Evolutionary conservation across 37 sponge, comb jelly and placozoan genomes (phyloP).

Genomic region (Petrosia ficiformis): DNA sequence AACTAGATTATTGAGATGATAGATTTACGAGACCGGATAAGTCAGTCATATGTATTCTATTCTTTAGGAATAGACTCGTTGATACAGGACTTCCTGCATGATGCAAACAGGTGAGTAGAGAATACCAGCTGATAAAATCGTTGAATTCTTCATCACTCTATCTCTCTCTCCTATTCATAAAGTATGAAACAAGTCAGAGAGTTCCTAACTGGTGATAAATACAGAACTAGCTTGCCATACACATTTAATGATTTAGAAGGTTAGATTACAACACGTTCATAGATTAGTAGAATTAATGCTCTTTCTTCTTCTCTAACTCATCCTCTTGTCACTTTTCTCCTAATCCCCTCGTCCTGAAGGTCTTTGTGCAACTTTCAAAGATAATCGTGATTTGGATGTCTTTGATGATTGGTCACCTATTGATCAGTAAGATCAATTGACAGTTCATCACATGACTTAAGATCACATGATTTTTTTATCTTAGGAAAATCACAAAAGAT

Average conservation of each 20-base stretch:
- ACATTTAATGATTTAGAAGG: slow-evolving; percentile 2
- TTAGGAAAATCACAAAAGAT: slow-evolving; percentile 18
- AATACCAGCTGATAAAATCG: too few species aligned
- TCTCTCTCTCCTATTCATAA: not conserved
- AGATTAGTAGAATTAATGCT: not conserved
- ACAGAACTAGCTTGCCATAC: slow-evolving; percentile 14
- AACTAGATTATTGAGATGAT: slow-evolving; percentile 61
- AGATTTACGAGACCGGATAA: slow-evolving; percentile 35
- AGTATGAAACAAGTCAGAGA: slow-evolving; percentile 24
- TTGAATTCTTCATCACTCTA: not conserved
- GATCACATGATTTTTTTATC: not conserved
- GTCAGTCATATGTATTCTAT: slow-evolving; percentile 43
- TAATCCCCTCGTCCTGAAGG: too few species aligned
- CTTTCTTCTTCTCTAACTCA: not conserved
- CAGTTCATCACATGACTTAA: not conserved
- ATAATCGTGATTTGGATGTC: slow-evolving; percentile 67
- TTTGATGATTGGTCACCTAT: slow-evolving; percentile 61
- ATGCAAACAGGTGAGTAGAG: slow-evolving; percentile 35
- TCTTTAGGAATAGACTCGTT: not conserved
- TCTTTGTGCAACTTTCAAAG: slow-evolving; percentile 27
- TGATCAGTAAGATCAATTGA: not conserved
- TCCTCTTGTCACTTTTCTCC: not conserved
- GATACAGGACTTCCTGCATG: not conserved
- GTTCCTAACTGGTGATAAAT: slow-evolving; percentile 42
- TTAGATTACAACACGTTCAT: not conserved